Evolutionary conservation across 2,113 vertebrate genomes (phyloP).

Genomic region (Megalops atlanticus): DNA sequence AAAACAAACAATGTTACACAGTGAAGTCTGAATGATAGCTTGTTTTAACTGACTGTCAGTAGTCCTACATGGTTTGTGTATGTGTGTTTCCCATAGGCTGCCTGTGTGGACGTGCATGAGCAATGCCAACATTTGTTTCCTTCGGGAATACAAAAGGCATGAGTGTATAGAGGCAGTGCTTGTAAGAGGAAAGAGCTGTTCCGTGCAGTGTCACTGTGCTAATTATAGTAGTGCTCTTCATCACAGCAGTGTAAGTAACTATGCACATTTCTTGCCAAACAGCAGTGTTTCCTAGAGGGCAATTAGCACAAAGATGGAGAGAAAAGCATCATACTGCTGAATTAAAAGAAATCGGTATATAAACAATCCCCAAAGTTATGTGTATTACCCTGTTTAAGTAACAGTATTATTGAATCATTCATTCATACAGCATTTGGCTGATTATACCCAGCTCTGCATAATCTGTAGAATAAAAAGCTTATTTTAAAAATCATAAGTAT

Average conservation of each 20-base stretch:
- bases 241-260: neutral
- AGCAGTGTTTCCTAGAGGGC: conserved; percentile 20
- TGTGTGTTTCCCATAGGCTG: no score
- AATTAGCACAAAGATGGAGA: neutral
- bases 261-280: neutral
- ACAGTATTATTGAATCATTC: no score
- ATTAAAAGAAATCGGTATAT: neutral
- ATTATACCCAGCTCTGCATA: no score
- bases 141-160: no score
- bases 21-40: neutral
- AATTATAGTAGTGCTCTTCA: neutral
- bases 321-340: neutral
- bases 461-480: neutral
- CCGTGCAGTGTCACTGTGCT: neutral
- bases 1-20: neutral
- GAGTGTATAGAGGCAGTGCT: no score
- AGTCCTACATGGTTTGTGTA: neutral
- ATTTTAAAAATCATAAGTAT: neutral
- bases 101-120: neutral
- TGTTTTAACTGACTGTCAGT: neutral
- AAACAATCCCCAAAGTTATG: no score
- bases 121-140: no score
- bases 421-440: no score
- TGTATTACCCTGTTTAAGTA: no score
- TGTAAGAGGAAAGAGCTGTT: neutral